These are phyloP conservation scores for Hemibagrus guttatus DNA, from an alignment of 2,797 vertebrate genomes.

Conservation along the genomic window DNA sequence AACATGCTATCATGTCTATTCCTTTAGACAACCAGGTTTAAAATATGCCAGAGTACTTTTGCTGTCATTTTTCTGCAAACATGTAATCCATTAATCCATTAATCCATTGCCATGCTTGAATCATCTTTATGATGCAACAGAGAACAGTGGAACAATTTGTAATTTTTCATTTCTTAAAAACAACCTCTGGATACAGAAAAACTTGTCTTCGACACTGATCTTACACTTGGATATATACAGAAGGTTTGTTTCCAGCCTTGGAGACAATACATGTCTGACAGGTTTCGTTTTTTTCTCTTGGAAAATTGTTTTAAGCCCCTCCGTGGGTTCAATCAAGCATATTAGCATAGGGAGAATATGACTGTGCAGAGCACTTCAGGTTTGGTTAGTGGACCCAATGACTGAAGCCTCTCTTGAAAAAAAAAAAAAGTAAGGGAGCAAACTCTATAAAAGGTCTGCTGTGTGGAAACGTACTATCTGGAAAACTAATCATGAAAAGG, in stretches of 20 bases:
- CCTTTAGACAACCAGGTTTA: neutral
- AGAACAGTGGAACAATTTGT: neutral
- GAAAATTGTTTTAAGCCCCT: neutral
- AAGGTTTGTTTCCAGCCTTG: neutral
- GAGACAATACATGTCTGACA: neutral
- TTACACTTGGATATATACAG: conserved; percentile 16
- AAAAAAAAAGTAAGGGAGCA: neutral
- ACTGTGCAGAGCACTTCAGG: neutral
- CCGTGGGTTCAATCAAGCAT: neutral
- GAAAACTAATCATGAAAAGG: conserved; percentile 2
- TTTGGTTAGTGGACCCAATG: neutral
- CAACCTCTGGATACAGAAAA: neutral
- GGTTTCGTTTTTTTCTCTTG: neutral
- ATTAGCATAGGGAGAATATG: neutral
- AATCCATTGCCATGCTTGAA: neutral
- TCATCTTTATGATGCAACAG: neutral
- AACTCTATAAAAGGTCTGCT: neutral
- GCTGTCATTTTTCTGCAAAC: neutral
- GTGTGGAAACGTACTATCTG: neutral
- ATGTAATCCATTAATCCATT: neutral
- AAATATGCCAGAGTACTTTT: neutral
- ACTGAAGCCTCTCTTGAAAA: neutral
- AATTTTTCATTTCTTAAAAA: neutral
- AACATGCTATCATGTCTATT: too few relatives aligned
- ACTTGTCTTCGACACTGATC: conserved; percentile 4